phyloP scores from a whole-genome alignment of 2,113 vertebrate genomes.

The Corydoras sp. region DNA sequence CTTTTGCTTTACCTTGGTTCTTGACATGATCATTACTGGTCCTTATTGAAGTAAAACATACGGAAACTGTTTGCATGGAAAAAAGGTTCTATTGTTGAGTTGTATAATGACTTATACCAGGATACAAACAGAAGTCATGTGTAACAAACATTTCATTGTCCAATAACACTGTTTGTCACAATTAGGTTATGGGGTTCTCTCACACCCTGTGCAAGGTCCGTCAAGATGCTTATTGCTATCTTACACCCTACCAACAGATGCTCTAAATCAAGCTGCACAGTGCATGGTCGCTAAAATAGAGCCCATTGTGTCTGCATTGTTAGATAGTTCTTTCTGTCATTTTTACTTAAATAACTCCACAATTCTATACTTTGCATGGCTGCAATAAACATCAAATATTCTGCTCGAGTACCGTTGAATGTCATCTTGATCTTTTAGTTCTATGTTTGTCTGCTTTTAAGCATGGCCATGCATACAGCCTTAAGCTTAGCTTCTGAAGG shows the following conservation, averaged over 20 bases:
- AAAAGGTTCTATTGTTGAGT: not conserved
- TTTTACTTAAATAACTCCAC: not conserved
- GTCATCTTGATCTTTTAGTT: conserved; percentile 7
- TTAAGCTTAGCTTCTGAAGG: conserved; percentile 30
- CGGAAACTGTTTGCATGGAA: no score
- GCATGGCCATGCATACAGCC: conserved; percentile 2
- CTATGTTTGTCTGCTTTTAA: not conserved
- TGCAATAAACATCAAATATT: not conserved
- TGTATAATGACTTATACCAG: not conserved
- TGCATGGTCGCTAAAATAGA: no score
- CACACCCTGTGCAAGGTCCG: no score
- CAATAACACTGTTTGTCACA: not conserved
- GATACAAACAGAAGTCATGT: not conserved
- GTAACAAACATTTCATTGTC: not conserved
- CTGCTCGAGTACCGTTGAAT: not conserved
- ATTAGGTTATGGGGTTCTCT: no score
- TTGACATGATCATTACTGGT: no score
- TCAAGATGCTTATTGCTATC: no score
- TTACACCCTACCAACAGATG: no score
- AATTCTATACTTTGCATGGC: not conserved
- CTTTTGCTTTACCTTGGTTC: no score
- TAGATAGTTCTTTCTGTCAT: no score
- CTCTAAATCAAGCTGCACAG: no score
- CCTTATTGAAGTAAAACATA: no score
- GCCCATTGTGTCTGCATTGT: no score